Base-by-base conservation (phyloP, 2,888 invertebrate species). In the Pachymerium ferrugineum region DNA sequence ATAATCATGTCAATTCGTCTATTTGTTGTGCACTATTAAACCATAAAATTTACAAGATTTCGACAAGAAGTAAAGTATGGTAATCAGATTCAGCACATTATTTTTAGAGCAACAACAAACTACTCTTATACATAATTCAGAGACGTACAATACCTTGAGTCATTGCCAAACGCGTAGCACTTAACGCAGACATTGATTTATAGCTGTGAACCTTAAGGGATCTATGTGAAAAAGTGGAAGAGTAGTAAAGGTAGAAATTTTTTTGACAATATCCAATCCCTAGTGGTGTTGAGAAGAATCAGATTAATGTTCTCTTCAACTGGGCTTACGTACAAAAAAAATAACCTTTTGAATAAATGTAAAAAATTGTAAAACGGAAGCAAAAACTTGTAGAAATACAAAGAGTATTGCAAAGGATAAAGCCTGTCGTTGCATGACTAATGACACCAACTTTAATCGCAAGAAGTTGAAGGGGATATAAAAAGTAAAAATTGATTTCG, bases 41-140 rank as follows among this genome's bases (percentile, higher is more conserved):
- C n/a, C n/a, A n/a, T n/a, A n/a, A n/a, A n/a, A n/a, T n/a, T n/a
- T n/a, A n/a, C n/a, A n/a, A n/a, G n/a, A n/a, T n/a, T n/a, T n/a
- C 47, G 22, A 19, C 22, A 47, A 38, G n/a, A 47, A 47, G 19
- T 47, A 47, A 47, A 47, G 22, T 47, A 47, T 47, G 47, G 19
- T 47, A 47, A 47, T 47, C 22, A 47, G 16, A 47, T 12, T 47
- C 47, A 47, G 22, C 19, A 47, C 16, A 4, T 38, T 38, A 38
- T 16, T 38, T 16, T 38, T n/a, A n/a, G n/a, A n/a, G 38, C 16
- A 38, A 4, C 38, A 38, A 16, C 38, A n/a, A n/a, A 2, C 38
- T 22, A 47, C n/a, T 47, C 47, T 47, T 47, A 47, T 47, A 47
- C 47, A 47, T 47, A 47, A 47, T 47, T 47, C 47, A 47, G 16